phyloP scores from a whole-genome alignment of 2,797 vertebrate species.

The Falco columbarius region DNA sequence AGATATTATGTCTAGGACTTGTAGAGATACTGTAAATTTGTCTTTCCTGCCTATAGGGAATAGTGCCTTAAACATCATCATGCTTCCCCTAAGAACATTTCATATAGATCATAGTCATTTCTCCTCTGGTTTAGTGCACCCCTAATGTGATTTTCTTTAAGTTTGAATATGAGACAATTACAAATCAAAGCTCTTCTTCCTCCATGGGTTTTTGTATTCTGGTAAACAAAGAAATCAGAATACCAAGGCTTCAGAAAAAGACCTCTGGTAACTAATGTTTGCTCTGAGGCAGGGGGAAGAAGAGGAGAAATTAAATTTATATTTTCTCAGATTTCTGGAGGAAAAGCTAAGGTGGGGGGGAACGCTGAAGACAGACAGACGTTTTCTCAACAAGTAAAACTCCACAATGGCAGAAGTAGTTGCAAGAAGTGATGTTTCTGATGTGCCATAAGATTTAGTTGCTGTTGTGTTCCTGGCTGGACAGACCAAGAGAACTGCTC shows the following conservation, averaged over 20 bases:
- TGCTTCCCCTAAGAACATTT: neutral
- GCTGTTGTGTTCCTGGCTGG: neutral
- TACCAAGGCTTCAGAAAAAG: neutral
- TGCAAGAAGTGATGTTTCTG: neutral
- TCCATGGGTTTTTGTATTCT: neutral
- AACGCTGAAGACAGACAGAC: neutral
- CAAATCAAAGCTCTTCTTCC: neutral
- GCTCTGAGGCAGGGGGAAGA: neutral
- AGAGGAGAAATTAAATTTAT: neutral
- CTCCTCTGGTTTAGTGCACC: neutral
- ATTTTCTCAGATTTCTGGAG: neutral
- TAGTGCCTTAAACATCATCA: neutral
- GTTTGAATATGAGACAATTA: neutral
- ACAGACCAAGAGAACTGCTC: neutral
- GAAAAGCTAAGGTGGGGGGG: neutral
- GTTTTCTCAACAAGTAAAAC: neutral
- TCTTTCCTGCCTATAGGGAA: neutral
- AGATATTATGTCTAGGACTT: neutral
- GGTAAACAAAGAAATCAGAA: neutral
- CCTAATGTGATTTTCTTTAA: neutral
- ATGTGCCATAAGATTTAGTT: neutral
- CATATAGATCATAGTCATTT: neutral
- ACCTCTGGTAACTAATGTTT: neutral
- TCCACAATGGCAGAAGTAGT: neutral
- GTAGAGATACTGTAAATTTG: neutral